phyloP scores from a whole-genome alignment of 2,797 vertebrate species.

The Sorex maritimensis region DNA sequence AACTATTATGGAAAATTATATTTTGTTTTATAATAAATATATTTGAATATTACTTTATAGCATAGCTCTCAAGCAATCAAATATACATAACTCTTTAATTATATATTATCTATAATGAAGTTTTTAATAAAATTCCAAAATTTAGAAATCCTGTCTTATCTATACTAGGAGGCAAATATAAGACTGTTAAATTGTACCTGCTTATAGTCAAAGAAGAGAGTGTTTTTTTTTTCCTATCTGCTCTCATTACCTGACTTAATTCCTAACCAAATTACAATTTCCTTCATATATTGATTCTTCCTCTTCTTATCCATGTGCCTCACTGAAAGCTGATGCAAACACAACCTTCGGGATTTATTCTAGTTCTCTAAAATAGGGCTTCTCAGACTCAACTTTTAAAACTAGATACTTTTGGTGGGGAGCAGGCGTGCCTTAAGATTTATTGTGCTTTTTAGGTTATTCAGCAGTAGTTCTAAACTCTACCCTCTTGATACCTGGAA shows the following conservation, averaged over 20 bases:
- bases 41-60: constrained; percentile 40
- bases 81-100: constrained; percentile 1
- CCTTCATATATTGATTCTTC: not conserved
- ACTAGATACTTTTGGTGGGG: not conserved
- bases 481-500: not conserved
- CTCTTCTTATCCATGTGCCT: not conserved
- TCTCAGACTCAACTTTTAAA: not conserved
- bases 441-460: not conserved
- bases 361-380: not conserved
- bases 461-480: not conserved
- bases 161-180: not conserved
- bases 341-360: fast-evolving
- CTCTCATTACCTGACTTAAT: not conserved
- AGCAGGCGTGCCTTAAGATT: not conserved
- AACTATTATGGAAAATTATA: not conserved
- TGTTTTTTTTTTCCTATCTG: not conserved
- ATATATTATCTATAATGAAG: not conserved
- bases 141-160: not conserved
- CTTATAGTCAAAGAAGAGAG: not conserved
- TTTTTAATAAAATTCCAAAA: constrained; percentile 4
- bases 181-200: not conserved
- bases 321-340: not conserved
- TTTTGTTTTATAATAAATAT: not conserved
- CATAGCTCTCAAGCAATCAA: not conserved
- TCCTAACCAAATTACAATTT: not conserved